Base-by-base conservation (phyloP, 2,113 vertebrate species). In the Melanotaenia duboulayi region DNA sequence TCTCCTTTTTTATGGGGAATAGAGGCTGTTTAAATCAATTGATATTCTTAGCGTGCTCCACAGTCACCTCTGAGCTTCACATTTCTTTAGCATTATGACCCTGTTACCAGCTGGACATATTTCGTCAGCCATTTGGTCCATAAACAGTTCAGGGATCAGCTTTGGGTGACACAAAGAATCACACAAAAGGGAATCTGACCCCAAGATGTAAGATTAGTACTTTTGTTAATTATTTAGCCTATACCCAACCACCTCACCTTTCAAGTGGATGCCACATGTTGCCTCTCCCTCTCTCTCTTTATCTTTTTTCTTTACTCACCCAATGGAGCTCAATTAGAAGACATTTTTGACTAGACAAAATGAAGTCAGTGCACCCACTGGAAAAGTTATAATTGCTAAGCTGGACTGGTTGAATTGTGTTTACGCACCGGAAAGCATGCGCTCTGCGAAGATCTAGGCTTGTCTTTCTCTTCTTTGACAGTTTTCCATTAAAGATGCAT, bases 201-300 rank as follows among this genome's bases (percentile, higher is more conserved):
- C 76, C 60, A 62, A 68, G 1, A 40, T 76, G 84, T 78, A 82
- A 87, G 67, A 44, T 13, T 65, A 85, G 74, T 16, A 39, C 40
- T 49, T 66, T 61, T 64, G 23, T 88, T 49, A 78, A 89, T 85
- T 88, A 87, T 88, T 90, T 52, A 90, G 19, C 39, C 24, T 28
- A 22, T 52, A 64, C 60, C 80, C 60, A 79, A 68, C 66, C n/a
- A 0, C 37, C 61, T 65, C 59, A 63, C 28, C 46, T 59, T 25
- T 65, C 58, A 63, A 51, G 1, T 68, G 67, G 81, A 64, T 80
- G 77, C 42, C 60, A 63, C 80, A 81, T 40, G 74, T 71, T 64
- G 48, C 50, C 51, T 16, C 14, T 62, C 50, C 19, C 55, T 22
- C 9, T 59, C 32, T 50, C 23, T 17, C 16, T 67, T 59, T 25